Conservation (phyloP, 1,140 invertebrate genomes). For the Dendrolimus kikuchii region DNA sequence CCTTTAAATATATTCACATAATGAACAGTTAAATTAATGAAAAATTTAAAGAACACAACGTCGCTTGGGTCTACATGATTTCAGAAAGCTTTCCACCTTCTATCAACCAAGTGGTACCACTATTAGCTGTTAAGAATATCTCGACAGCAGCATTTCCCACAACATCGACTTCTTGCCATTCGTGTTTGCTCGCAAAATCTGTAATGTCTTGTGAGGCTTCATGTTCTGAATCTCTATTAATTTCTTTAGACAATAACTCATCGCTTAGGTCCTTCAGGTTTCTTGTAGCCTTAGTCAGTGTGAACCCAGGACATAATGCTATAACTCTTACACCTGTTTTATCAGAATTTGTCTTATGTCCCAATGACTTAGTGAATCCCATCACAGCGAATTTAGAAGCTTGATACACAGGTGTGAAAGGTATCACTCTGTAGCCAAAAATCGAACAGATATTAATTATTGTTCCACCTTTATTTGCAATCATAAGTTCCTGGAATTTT, state of each 20-base stretch:
- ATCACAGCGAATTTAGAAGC: constrained; percentile 76
- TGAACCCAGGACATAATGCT: constrained; percentile 52
- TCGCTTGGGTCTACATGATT: too few species aligned
- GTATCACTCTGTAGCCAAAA: background rate
- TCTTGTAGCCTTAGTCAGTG: too few species aligned
- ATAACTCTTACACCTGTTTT: constrained; percentile 68
- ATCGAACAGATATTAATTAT: constrained; percentile 7
- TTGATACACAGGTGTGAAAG: constrained; percentile 74
- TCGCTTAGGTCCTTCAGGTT: too few species aligned
- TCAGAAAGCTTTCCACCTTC: constrained; percentile 1
- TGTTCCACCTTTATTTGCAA: constrained; percentile 1
- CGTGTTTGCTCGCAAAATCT: too few species aligned
- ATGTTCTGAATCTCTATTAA: too few species aligned
- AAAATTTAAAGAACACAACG: too few species aligned
- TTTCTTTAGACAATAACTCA: too few species aligned
- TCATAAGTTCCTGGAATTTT: constrained; percentile 3
- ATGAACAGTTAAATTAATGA: too few species aligned
- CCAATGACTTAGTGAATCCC: constrained; percentile 64
- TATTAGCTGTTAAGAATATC: constrained; percentile 22
- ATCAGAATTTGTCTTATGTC: constrained; percentile 65
- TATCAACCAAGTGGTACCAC: constrained; percentile 13
- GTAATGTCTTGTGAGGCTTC: too few species aligned
- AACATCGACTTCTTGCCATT: constrained; percentile 10
- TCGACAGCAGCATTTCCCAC: constrained; percentile 12
- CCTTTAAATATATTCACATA: too few species aligned